Conservation (phyloP, 2,113 vertebrate species). For the Hymenochirus boettgeri region DNA sequence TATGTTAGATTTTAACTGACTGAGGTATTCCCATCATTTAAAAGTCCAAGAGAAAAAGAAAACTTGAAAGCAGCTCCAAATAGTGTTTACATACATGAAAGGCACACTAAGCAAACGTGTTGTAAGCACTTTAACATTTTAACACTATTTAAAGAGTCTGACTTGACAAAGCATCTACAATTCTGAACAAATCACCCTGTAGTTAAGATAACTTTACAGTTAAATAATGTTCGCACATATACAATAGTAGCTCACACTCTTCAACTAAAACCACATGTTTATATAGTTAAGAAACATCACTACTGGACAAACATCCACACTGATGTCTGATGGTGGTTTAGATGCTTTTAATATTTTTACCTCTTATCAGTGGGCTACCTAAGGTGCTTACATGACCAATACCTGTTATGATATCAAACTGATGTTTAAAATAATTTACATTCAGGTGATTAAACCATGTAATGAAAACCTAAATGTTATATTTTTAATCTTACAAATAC, state of each 20-base stretch:
- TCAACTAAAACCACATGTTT: constrained; percentile 3
- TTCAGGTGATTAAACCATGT: no score
- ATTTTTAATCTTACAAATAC: no score
- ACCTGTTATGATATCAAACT: no score
- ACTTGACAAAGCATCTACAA: constrained; percentile 7
- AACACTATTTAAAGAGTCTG: constrained; percentile 9
- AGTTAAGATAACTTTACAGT: constrained; percentile 2
- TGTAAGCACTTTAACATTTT: constrained; percentile 26
- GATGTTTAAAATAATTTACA: no score
- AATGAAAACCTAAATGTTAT: no score
- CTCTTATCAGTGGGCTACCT: no score
- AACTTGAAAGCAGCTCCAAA: constrained; percentile 23
- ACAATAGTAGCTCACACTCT: neutral
- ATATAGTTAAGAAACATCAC: neutral
- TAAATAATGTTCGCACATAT: constrained; percentile 5
- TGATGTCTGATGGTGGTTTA: neutral
- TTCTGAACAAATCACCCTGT: neutral
- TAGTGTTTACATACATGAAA: constrained; percentile 31
- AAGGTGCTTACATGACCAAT: no score
- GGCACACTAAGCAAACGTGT: constrained; percentile 26
- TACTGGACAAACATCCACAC: neutral
- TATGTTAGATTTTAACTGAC: constrained; percentile 17
- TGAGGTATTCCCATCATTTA: constrained; percentile 30
- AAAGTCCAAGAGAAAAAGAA: constrained; percentile 27
- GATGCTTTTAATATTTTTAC: no score